phyloP scores from a whole-genome alignment of 2,113 vertebrate genomes.

The Arenaria interpres region DNA sequence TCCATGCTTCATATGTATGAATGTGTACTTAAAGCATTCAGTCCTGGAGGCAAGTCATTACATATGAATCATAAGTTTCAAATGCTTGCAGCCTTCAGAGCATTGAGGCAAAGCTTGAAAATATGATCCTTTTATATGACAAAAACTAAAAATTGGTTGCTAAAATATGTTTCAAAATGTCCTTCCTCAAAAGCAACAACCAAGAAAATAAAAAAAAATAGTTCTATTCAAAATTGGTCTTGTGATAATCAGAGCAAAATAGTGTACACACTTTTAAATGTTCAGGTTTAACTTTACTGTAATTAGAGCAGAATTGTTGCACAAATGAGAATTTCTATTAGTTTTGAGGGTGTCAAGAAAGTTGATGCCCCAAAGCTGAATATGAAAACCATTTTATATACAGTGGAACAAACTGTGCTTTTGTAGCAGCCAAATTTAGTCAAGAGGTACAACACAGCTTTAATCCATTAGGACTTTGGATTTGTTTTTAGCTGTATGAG shows the following conservation, averaged over 20 bases:
- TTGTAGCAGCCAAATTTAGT: background rate
- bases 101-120: background rate
- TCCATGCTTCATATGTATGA: background rate
- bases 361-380: background rate
- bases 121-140: background rate
- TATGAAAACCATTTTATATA: background rate
- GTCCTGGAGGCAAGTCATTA: background rate
- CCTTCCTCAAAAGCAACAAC: background rate
- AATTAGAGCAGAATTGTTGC: background rate
- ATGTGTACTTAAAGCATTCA: background rate
- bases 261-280: background rate
- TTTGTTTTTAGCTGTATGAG: background rate
- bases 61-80: background rate
- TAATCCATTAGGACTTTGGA: background rate
- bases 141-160: background rate
- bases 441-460: background rate
- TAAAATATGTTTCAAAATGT: background rate
- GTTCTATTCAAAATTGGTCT: background rate
- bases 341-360: background rate
- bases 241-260: background rate
- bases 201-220: background rate
- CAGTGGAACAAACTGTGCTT: background rate
- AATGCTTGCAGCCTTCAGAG: background rate
- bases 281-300: background rate
- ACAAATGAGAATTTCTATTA: background rate